Conservation (phyloP, 2,113 vertebrate genomes). For the Oplegnathus fasciatus region DNA sequence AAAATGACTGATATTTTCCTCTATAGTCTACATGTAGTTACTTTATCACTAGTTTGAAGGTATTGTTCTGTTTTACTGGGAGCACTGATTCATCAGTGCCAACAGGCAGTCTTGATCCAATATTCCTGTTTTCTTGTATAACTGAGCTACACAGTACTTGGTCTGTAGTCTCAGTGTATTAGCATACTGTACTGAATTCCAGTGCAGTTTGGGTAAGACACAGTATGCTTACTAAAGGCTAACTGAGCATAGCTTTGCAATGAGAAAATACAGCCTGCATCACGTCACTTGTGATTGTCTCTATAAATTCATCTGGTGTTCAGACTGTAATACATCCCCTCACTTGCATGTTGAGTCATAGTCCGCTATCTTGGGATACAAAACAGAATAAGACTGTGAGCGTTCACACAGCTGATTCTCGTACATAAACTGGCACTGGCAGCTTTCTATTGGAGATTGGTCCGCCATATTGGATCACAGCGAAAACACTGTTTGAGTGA, state of each 20-base stretch:
- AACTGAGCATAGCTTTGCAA: background rate
- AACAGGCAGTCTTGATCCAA: background rate
- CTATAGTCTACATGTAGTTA: background rate
- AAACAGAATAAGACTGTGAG: background rate
- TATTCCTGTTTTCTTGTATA: background rate
- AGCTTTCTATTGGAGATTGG: too few species aligned
- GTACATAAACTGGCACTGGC: too few species aligned
- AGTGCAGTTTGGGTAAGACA: background rate
- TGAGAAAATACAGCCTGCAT: conserved; percentile 2
- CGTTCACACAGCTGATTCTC: too few species aligned
- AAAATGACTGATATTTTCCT: background rate
- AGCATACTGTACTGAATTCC: too few species aligned
- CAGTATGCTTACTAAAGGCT: background rate
- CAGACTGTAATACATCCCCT: too few species aligned
- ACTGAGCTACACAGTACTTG: background rate
- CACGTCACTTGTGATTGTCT: background rate
- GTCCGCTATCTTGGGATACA: background rate
- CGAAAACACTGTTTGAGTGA: too few species aligned
- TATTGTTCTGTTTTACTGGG: background rate
- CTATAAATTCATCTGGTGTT: too few species aligned
- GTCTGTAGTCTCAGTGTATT: too few species aligned
- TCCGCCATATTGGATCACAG: too few species aligned
- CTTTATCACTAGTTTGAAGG: background rate
- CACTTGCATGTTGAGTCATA: too few species aligned
- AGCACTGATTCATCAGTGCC: background rate